phyloP scores from a whole-genome alignment of 2,888 invertebrate genomes.

The Eupithecia subumbrata region DNA sequence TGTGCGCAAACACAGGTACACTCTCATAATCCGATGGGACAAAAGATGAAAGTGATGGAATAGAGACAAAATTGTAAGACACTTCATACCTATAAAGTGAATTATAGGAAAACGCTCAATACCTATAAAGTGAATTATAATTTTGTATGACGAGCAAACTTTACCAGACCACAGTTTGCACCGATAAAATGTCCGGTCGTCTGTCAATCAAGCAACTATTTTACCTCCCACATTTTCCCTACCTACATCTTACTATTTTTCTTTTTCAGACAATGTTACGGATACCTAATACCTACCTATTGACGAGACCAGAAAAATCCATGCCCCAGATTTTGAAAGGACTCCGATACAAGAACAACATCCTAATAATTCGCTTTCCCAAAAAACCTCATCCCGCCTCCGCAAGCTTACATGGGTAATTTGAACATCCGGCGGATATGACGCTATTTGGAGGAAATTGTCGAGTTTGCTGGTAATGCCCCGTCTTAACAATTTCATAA shows the following conservation, averaged over 20 bases:
- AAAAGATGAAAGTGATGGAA: no score
- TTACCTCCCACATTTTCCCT: background rate
- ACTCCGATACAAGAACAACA: background rate
- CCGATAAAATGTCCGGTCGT: background rate
- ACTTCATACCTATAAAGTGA: no score
- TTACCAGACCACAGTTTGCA: background rate
- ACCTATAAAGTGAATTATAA: no score
- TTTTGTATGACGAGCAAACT: no score
- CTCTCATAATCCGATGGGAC: no score
- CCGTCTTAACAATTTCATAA: conserved; percentile 38
- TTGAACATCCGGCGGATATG: conserved; percentile 30
- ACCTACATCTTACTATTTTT: background rate
- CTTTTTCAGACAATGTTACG: background rate
- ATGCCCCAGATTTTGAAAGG: background rate
- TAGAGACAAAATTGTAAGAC: no score
- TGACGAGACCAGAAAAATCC: background rate
- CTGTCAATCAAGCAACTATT: background rate
- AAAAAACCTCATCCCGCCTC: conserved; percentile 18
- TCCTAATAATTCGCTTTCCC: background rate
- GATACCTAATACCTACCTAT: background rate
- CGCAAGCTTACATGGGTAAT: conserved; percentile 30
- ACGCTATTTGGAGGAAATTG: conserved; percentile 35
- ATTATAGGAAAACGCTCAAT: no score
- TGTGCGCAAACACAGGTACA: no score
- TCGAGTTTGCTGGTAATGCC: conserved; percentile 33